A percentile compares a stretch with the other conserved stretches of the same genome.
phyloP scores from a whole-genome alignment of 2,888 invertebrate species.

The Lamellibrachia satsuma region DNA sequence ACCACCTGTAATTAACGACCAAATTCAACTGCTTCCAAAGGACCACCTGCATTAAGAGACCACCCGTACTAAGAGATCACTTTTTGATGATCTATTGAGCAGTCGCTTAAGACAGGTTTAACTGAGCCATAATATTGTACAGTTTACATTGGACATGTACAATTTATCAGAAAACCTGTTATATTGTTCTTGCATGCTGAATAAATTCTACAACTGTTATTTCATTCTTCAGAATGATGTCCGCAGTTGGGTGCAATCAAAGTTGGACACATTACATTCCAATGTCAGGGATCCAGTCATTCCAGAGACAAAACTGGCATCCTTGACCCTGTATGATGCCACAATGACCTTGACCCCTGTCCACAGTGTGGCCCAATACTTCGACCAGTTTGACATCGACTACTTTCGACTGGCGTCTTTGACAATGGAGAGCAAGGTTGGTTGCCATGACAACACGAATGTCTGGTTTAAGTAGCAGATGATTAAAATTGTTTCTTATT shows the following conservation, averaged over 20 bases:
- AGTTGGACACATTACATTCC: conserved; percentile 33
- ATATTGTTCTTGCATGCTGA: too few species aligned
- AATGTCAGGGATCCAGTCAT: conserved; percentile 32
- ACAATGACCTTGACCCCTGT: conserved; percentile 49
- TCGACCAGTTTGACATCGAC: conserved; percentile 50
- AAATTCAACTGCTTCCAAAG: too few species aligned
- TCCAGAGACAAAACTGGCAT: conserved; percentile 38
- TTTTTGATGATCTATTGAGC: too few species aligned
- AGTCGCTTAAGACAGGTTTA: too few species aligned
- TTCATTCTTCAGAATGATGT: conserved; percentile 44
- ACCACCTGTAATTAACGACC: too few species aligned
- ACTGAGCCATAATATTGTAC: too few species aligned
- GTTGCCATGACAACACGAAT: conserved; percentile 14
- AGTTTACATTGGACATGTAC: too few species aligned
- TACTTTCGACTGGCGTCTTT: conserved; percentile 55
- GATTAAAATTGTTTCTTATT: not conserved
- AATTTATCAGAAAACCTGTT: too few species aligned
- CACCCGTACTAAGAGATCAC: too few species aligned
- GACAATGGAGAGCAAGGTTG: conserved; percentile 54
- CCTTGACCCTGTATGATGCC: conserved; percentile 45
- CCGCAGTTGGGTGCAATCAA: conserved; percentile 44
- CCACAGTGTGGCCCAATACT: conserved; percentile 50
- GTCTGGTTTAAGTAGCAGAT: not conserved
- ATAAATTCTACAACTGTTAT: not conserved
- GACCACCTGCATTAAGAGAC: too few species aligned